Base-by-base conservation (phyloP, 1,140 invertebrate species). In the Trachelipus rathkii region DNA sequence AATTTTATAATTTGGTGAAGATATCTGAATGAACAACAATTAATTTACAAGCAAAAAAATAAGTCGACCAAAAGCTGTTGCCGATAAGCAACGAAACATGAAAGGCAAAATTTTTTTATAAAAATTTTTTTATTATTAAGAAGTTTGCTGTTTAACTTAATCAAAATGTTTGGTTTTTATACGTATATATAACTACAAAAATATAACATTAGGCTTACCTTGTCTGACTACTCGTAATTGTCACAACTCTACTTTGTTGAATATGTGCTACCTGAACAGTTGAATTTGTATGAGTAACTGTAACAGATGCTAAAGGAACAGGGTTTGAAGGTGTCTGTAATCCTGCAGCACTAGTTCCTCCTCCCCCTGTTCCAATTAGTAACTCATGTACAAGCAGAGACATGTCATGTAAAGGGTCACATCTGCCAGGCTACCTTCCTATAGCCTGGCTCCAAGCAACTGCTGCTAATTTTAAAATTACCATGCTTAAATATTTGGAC, bases 181-280 rank as follows among this genome's bases (percentile, higher is more conserved):
- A 33, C 33, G n/a, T n/a, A n/a, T n/a, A n/a, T 33, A 33, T 3
- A 33, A 33, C 33, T 33, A 33, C 33, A 33, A 33, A 33, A 33
- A 6, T 33, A 33, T 6, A 33, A 33, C 33, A 33, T 33, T 33
- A 33, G 1, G 33, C 33, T 33, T 60, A 60, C 50, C 50, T 60
- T 60, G 50, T 15, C 19, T 60, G 50, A 19, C 50, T 60, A 19
- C 50, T 60, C 8, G 50, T 60, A 19, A 60, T 60, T 60, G 50
- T 60, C 50, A 60, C 50, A 60, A 60, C 50, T 60, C 50, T 60
- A 60, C 50, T 60, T 60, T 60, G 50, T 60, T 60, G 50, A 60
- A 60, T 13, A 60, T 60, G 50, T 15, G 50, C 50, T 19, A 60
- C 50, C 50, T 60, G 50, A 19, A 60, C 50, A 60, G 50, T 60